Conservation (phyloP, 2,888 invertebrate species). For the Phortica magna region DNA sequence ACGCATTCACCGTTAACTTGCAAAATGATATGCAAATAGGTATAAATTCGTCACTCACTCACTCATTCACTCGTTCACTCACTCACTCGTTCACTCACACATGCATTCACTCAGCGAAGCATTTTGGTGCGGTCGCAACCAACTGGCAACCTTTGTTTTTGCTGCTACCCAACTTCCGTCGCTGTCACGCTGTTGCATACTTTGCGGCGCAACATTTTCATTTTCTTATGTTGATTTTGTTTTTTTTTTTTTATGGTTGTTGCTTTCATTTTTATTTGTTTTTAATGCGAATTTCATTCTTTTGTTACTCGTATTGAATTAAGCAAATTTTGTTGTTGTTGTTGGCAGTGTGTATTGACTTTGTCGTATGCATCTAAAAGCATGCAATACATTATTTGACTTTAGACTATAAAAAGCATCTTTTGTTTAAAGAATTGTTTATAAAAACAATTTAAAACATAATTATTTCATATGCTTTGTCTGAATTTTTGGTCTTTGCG, state of each 20-base stretch:
- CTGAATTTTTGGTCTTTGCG: neutral
- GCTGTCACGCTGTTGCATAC: slow-evolving; percentile 21
- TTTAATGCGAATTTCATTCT: neutral
- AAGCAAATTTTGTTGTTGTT: slow-evolving; percentile 8
- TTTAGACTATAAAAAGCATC: no score
- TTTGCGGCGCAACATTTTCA: slow-evolving; percentile 28
- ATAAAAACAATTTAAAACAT: neutral
- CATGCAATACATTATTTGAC: neutral
- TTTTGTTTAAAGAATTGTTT: no score
- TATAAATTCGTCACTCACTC: slow-evolving; percentile 68
- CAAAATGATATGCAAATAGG: slow-evolving; percentile 75
- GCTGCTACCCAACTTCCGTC: neutral
- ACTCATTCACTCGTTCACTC: slow-evolving; percentile 10
- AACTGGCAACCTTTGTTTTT: neutral
- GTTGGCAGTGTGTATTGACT: neutral
- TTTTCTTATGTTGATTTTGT: slow-evolving; percentile 22
- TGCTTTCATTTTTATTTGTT: neutral
- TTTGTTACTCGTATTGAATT: neutral
- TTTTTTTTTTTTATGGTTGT: slow-evolving; percentile 18
- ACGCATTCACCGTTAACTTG: slow-evolving; percentile 70
- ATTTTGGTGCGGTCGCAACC: neutral
- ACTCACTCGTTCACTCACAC: neutral
- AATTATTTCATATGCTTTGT: neutral
- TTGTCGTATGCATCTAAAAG: neutral
- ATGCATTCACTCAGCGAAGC: neutral